Evolutionary conservation across 2,888 invertebrate species (phyloP).

Genomic region (Dysmachus trigonus): DNA sequence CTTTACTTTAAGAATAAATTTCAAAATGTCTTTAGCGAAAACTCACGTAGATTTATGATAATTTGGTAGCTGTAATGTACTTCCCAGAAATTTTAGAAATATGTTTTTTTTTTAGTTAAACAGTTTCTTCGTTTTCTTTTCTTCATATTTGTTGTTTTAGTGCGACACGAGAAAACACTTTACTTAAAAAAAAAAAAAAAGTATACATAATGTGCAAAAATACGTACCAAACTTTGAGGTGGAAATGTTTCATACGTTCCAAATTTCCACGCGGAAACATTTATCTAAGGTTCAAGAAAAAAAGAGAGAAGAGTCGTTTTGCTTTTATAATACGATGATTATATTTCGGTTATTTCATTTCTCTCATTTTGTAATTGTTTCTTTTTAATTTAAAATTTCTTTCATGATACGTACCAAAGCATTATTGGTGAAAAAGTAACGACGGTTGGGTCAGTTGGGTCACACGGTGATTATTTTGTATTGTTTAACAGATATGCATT

Average conservation of each 20-base stretch:
- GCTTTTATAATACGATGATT: conserved; percentile 12
- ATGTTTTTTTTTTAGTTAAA: not conserved
- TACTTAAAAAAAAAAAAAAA: conserved; percentile 33
- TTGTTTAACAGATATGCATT: conserved; percentile 5
- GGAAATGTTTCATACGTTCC: conserved; percentile 32
- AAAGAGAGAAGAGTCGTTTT: conserved; percentile 38
- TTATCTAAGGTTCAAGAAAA: conserved; percentile 17
- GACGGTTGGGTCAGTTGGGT: conserved; percentile 31
- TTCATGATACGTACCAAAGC: conserved; percentile 31
- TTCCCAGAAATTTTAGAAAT: conserved; percentile 46
- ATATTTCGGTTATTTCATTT: conserved; percentile 17
- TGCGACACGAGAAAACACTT: conserved; percentile 28
- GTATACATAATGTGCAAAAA: conserved; percentile 24
- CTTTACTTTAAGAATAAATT: conserved; percentile 14
- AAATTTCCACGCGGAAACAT: conserved; percentile 30
- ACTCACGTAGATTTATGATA: conserved; percentile 13
- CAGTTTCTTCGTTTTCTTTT: not conserved
- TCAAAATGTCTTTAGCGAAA: not conserved
- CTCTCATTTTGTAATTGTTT: not conserved
- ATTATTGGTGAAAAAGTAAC: not conserved
- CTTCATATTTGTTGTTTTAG: not conserved
- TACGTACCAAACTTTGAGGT: conserved; percentile 39
- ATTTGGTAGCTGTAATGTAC: conserved; percentile 47
- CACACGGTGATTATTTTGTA: conserved; percentile 8
- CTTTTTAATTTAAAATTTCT: conserved; percentile 11